These are phyloP conservation scores for Leucopsar rothschildi DNA, from an alignment of 2,113 vertebrate genomes.

Conservation along the genomic window DNA sequence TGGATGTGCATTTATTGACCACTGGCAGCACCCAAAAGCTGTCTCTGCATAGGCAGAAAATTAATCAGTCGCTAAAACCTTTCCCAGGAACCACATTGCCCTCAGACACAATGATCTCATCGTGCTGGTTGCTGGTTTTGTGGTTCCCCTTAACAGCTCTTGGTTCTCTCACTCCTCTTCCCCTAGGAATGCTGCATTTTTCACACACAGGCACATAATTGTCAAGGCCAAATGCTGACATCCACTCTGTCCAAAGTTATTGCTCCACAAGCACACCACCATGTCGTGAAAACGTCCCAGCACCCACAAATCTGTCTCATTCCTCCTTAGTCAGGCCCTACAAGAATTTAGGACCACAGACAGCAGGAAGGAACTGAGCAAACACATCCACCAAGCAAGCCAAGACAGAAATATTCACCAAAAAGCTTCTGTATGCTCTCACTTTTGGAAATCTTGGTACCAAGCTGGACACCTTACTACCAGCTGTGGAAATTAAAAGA, in stretches of 20 bases:
- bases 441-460: not conserved
- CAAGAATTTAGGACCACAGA: not conserved
- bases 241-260: not conserved
- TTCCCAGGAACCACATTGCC: not conserved
- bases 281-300: not conserved
- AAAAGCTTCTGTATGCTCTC: not conserved
- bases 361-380: not conserved
- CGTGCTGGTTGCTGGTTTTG: not conserved
- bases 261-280: not conserved
- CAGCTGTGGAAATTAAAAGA: not conserved
- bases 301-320: not conserved
- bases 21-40: not conserved
- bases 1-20: not conserved
- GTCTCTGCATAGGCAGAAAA: not conserved
- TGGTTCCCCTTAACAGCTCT: not conserved
- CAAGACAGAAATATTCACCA: not conserved
- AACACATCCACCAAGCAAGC: not conserved
- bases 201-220: not conserved
- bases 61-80: not conserved
- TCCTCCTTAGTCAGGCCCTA: not conserved
- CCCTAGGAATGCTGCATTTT: not conserved
- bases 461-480: not conserved
- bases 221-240: not conserved
- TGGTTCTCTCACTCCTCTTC: not conserved
- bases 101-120: slow-evolving; percentile 22